Evolutionary conservation across 2,797 vertebrate species (phyloP).

Genomic region (Coranthus polyacanthus): DNA sequence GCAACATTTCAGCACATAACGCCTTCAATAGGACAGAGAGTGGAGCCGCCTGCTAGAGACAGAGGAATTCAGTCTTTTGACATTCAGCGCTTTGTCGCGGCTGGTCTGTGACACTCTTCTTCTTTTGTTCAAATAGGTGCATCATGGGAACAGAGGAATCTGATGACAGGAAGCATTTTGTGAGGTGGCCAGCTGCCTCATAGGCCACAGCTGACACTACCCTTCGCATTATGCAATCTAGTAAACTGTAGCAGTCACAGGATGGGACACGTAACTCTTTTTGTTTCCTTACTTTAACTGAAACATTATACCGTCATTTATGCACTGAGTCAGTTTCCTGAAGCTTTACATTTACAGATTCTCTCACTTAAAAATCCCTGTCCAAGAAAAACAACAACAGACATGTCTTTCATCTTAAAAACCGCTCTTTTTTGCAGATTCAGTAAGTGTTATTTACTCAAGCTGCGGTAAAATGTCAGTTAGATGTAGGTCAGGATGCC

Average conservation of each 20-base stretch:
- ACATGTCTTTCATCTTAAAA: not conserved
- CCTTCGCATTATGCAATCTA: conserved; percentile 62
- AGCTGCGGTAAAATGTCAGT: not conserved
- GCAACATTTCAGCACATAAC: conserved; percentile 54
- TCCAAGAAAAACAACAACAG: not conserved
- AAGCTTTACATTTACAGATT: not conserved
- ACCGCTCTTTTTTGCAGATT: not conserved
- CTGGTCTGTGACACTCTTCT: conserved; percentile 29
- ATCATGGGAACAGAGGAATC: conserved; percentile 70
- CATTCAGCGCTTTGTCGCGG: conserved; percentile 60
- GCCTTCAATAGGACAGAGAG: conserved; percentile 17
- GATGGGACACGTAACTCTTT: conserved; percentile 5
- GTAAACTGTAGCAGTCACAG: conserved; percentile 42
- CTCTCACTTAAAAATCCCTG: not conserved
- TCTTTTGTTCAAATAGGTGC: conserved; percentile 60
- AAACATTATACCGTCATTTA: conserved; percentile 14
- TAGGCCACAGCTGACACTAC: conserved; percentile 46
- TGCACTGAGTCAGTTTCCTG: conserved; percentile 60
- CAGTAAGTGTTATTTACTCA: not conserved
- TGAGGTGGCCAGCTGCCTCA: conserved; percentile 21
- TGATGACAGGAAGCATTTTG: conserved; percentile 71
- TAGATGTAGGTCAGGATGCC: conserved; percentile 20
- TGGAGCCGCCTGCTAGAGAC: conserved; percentile 15
- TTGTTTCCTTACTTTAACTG: conserved; percentile 3
- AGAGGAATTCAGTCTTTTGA: conserved; percentile 37